Percentiles rank a stretch among this genome's conserved stretches.
Conservation (phyloP, 2,113 vertebrate species). For the Protomyctophum bolini region DNA sequence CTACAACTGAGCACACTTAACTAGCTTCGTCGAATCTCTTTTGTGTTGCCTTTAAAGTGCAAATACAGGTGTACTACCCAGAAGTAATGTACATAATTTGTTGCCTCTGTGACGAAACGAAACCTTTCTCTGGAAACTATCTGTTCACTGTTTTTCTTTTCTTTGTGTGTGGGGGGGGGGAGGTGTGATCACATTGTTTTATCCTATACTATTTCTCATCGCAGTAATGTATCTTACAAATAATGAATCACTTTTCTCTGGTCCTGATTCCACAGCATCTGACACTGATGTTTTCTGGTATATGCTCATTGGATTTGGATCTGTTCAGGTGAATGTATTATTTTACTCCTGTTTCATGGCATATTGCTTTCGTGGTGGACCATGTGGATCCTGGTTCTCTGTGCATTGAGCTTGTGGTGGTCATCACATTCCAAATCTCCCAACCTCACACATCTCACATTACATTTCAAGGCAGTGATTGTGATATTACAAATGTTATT, state of each 20-base stretch:
- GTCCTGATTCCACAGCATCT: neutral
- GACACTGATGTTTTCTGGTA: constrained; percentile 82
- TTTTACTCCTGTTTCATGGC: constrained; percentile 60
- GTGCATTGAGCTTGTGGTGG: constrained; percentile 81
- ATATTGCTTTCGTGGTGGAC: constrained; percentile 72
- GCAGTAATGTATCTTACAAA: neutral
- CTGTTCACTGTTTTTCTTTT: neutral
- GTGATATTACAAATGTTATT: constrained; percentile 78
- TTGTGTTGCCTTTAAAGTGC: constrained; percentile 80
- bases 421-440: constrained; percentile 79
- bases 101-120: constrained; percentile 76
- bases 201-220: neutral
- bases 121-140: constrained; percentile 85
- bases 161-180: too few relatives aligned
- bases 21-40: constrained; percentile 63
- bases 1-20: neutral
- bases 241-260: neutral
- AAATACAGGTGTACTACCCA: constrained; percentile 74
- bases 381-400: constrained; percentile 80
- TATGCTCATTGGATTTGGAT: constrained; percentile 92
- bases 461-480: constrained; percentile 87
- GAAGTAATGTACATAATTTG: constrained; percentile 89
- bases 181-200: too few relatives aligned
- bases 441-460: constrained; percentile 74
- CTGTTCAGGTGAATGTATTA: constrained; percentile 88